These are phyloP conservation scores for Coelopa pilipes DNA, from an alignment of 2,888 invertebrate species.

Conservation along the genomic window DNA sequence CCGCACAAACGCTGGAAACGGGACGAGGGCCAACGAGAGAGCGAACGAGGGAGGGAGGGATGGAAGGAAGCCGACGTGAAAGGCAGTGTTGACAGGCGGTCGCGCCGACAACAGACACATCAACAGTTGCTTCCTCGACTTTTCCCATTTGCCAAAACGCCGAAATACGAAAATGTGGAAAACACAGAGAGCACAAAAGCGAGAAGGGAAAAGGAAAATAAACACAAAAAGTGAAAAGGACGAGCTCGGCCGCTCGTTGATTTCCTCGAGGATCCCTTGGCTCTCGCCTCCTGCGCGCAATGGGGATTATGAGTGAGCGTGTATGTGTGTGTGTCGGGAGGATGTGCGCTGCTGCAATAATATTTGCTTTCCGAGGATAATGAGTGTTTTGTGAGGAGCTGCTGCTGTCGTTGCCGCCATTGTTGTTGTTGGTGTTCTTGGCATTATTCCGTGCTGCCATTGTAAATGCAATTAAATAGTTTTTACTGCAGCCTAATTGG, in stretches of 20 bases:
- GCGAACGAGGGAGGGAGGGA: not conserved
- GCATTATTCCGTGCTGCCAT: slow-evolving; percentile 29
- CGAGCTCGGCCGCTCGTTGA: slow-evolving; percentile 28
- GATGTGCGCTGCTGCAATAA: slow-evolving; percentile 34
- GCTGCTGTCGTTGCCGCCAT: slow-evolving; percentile 11
- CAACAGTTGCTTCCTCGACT: slow-evolving; percentile 45
- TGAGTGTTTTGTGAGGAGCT: slow-evolving; percentile 36
- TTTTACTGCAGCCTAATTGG: slow-evolving; percentile 58
- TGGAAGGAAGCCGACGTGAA: not conserved
- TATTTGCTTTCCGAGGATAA: slow-evolving; percentile 43
- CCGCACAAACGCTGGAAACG: not conserved
- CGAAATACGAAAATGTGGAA: too few relatives aligned
- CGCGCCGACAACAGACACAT: slow-evolving; percentile 38
- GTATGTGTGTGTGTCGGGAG: slow-evolving; percentile 26
- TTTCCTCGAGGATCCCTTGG: slow-evolving; percentile 32
- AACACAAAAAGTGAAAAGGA: slow-evolving; percentile 24
- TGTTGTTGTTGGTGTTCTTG: slow-evolving; percentile 51
- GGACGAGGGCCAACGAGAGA: not conserved
- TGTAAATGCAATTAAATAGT: slow-evolving; percentile 57
- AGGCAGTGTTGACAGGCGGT: slow-evolving; percentile 46
- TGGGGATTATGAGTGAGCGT: slow-evolving; percentile 27
- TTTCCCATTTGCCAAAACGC: slow-evolving; percentile 18
- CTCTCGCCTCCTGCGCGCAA: not conserved
- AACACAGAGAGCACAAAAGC: too few relatives aligned
- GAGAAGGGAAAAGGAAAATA: not conserved